These are phyloP conservation scores for Tenrec ecaudatus DNA, from an alignment of 2,113 vertebrate species.

Conservation along the genomic window DNA sequence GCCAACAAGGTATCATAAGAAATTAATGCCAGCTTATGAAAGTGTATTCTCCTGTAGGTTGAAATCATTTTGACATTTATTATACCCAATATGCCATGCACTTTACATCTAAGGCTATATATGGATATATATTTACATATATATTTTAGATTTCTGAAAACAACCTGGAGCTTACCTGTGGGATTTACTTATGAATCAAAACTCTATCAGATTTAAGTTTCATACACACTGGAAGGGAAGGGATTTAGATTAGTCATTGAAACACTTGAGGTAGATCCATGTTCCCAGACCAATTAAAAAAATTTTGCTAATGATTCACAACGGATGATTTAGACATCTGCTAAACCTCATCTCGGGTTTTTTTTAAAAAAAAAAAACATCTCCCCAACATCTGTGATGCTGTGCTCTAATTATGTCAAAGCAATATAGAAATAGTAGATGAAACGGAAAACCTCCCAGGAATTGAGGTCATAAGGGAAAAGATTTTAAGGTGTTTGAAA, in stretches of 20 bases:
- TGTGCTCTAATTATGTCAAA: constrained; percentile 80
- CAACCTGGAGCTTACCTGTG: not conserved
- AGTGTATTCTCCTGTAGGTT: constrained; percentile 43
- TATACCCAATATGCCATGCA: constrained; percentile 16
- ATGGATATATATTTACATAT: not conserved
- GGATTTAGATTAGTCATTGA: not conserved
- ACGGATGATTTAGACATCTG: constrained; percentile 78
- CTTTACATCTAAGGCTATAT: not conserved
- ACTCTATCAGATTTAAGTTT: constrained; percentile 36
- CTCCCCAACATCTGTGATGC: constrained; percentile 73
- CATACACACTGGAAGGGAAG: constrained; percentile 17
- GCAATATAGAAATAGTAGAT: constrained; percentile 66
- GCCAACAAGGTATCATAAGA: constrained; percentile 70
- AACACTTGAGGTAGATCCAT: constrained; percentile 36
- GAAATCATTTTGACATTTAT: constrained; percentile 65
- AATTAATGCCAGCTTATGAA: constrained; percentile 66
- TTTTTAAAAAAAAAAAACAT: constrained; percentile 14
- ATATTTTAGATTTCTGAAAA: constrained; percentile 63
- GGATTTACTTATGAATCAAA: constrained; percentile 63
- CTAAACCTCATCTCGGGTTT: constrained; percentile 56
- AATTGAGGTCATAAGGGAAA: constrained; percentile 74
- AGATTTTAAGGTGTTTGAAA: constrained; percentile 66
- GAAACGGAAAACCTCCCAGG: constrained; percentile 70
- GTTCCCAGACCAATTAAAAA: constrained; percentile 37
- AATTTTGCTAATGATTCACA: constrained; percentile 68